These are phyloP conservation scores for Aphidius colemani DNA, from an alignment of 2,888 invertebrate species.

Conservation along the genomic window DNA sequence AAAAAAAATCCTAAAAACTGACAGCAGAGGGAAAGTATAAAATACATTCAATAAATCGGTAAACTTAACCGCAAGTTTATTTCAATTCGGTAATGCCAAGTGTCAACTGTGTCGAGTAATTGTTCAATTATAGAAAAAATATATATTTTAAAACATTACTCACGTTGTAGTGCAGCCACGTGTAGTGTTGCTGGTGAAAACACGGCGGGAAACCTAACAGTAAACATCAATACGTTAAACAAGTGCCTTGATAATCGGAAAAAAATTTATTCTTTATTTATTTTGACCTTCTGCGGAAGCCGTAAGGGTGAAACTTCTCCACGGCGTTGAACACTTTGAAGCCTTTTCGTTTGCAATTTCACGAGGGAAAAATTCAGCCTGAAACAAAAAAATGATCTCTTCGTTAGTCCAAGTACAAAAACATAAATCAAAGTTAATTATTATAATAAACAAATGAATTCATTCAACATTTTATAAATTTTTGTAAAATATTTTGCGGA, in stretches of 20 bases:
- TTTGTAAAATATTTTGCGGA: no score
- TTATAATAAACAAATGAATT: no score
- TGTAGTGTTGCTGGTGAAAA: conserved; percentile 75
- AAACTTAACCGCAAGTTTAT: background rate
- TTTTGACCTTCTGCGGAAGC: conserved; percentile 66
- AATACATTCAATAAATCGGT: no score
- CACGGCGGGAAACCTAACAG: conserved; percentile 76
- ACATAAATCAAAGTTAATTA: no score
- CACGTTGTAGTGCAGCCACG: conserved; percentile 77
- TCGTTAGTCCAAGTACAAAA: no score
- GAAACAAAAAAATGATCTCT: conserved; percentile 56
- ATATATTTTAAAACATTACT: conserved; percentile 41
- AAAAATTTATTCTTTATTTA: background rate
- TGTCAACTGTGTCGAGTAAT: conserved; percentile 2
- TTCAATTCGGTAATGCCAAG: background rate
- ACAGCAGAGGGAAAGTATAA: no score
- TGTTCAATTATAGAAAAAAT: no score
- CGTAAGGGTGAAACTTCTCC: conserved; percentile 68
- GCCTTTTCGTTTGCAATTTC: conserved; percentile 64
- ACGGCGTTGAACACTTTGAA: conserved; percentile 71
- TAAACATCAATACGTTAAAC: conserved; percentile 27
- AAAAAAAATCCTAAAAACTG: no score
- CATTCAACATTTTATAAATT: no score
- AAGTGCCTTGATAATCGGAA: background rate
- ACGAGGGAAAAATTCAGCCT: conserved; percentile 63